A percentile compares a stretch with the other conserved stretches of the same genome.
These are phyloP conservation scores for Melanerpes formicivorus DNA, from an alignment of 2,113 vertebrate species.

Conservation along the genomic window DNA sequence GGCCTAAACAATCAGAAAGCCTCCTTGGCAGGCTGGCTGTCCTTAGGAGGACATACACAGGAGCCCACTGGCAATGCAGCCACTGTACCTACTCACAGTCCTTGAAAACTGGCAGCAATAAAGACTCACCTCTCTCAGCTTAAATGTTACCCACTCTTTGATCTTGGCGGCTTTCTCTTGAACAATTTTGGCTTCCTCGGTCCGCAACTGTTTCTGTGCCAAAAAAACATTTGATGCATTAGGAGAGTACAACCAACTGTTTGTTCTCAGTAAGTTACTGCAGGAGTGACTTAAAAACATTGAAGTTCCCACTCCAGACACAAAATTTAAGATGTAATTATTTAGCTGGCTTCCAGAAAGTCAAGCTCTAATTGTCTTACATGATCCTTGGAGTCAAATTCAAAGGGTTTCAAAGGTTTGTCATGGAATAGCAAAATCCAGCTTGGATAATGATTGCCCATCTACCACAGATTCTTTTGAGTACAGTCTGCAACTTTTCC, in stretches of 20 bases:
- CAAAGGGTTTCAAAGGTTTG: background rate
- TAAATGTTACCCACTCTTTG: constrained; percentile 95
- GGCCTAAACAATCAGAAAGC: background rate
- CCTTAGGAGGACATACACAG: background rate
- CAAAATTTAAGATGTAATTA: background rate
- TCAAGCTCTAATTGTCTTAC: background rate
- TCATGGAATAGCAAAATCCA: background rate
- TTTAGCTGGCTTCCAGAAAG: background rate
- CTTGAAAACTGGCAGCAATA: background rate
- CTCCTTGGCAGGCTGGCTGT: background rate
- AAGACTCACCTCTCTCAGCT: constrained; percentile 86
- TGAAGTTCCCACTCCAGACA: background rate
- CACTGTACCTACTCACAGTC: background rate
- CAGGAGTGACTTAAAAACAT: background rate
- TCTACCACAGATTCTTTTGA: background rate
- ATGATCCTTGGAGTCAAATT: background rate
- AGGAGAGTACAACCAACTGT: background rate
- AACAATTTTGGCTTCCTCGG: constrained; percentile 90
- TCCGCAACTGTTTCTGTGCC: constrained; percentile 85
- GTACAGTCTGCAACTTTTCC: background rate
- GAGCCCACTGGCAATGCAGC: background rate
- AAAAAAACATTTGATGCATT: constrained; percentile 7
- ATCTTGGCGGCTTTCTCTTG: constrained; percentile 97
- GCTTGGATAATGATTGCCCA: background rate
- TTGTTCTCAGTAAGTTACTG: background rate